These are phyloP conservation scores for Borostomias antarcticus DNA, from an alignment of 2,797 vertebrate genomes.

Conservation along the genomic window DNA sequence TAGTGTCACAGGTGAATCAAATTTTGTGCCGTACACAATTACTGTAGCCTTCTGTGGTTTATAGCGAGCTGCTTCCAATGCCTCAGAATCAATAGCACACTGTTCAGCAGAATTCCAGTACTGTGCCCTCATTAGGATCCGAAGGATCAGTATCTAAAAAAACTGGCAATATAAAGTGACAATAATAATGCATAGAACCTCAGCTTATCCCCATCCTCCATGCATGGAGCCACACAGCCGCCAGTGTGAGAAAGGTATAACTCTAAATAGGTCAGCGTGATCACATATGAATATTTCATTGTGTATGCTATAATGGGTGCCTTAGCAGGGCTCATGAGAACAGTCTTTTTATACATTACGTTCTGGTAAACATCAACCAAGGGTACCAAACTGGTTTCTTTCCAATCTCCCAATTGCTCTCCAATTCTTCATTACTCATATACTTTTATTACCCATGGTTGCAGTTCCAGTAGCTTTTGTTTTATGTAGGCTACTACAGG, in stretches of 20 bases:
- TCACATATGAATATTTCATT: constrained; percentile 70
- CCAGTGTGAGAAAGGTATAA: constrained; percentile 40
- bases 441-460: not conserved
- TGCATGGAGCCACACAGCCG: constrained; percentile 16
- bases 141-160: not conserved
- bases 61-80: not conserved
- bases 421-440: not conserved
- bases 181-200: too few species aligned
- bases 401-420: not conserved
- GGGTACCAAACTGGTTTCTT: not conserved
- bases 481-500: too few species aligned
- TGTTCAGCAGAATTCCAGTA: not conserved
- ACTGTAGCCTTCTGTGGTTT: not conserved
- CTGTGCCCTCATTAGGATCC: not conserved
- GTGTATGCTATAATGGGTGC: constrained; percentile 58
- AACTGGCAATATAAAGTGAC: not conserved
- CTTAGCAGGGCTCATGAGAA: constrained; percentile 36
- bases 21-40: not conserved
- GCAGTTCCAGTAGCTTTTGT: not conserved
- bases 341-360: constrained; percentile 38
- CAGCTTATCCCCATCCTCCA: constrained; percentile 25
- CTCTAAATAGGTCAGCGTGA: constrained; percentile 67
- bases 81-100: not conserved
- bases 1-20: constrained; percentile 32
- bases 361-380: constrained; percentile 29